Conservation (phyloP, 64 coral and sea anemone species). For the Porites australiensis region DNA sequence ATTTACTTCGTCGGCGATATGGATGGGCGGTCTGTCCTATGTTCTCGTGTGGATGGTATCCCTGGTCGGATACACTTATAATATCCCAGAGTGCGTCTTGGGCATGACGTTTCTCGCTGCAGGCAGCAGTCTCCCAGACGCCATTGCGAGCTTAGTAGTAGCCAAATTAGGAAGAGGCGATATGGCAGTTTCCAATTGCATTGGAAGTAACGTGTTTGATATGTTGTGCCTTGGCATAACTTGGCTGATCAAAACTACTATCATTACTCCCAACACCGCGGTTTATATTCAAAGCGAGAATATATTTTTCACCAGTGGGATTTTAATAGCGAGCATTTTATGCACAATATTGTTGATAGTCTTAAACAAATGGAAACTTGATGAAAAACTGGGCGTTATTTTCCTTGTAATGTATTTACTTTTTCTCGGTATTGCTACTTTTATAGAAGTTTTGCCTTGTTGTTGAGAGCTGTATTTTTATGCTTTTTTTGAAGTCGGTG, state of each 20-base stretch:
- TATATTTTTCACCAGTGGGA: conserved; percentile 82
- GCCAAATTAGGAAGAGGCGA: conserved; percentile 87
- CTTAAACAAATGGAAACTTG: conserved; percentile 79
- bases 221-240: conserved; percentile 84
- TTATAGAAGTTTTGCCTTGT: conserved; percentile 85
- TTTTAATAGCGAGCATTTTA: conserved; percentile 80
- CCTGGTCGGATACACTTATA: conserved; percentile 83
- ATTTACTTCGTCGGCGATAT: conserved; percentile 73
- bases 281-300: conserved; percentile 77
- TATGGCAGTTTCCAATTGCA: conserved; percentile 88
- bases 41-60: conserved; percentile 93
- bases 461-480: neutral
- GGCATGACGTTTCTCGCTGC: conserved; percentile 92
- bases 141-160: conserved; percentile 84
- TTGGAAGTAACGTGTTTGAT: conserved; percentile 94
- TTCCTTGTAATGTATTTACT: conserved; percentile 79
- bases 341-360: conserved; percentile 72
- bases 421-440: conserved; percentile 86
- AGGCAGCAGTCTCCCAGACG: conserved; percentile 93
- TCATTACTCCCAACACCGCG: conserved; percentile 16
- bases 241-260: conserved; percentile 89
- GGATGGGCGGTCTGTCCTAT: conserved; percentile 87
- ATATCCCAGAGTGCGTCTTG: conserved; percentile 90
- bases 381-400: conserved; percentile 71
- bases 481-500: neutral